Base-by-base conservation (phyloP, 2,888 invertebrate species). In the Stomorhina lunata region DNA sequence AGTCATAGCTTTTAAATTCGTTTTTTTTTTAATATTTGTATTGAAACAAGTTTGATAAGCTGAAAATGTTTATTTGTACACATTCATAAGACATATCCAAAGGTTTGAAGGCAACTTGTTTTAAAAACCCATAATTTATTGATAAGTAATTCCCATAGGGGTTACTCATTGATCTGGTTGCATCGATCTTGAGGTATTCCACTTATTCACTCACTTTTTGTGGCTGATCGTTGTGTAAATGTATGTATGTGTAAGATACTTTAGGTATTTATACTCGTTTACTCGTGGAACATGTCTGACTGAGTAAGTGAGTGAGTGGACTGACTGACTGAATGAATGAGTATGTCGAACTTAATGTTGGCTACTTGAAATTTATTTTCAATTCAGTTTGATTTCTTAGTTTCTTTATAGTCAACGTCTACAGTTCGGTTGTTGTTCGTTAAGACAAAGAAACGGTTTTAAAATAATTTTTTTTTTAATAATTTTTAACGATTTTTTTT, bases 361-460 rank as follows among this genome's bases (percentile, higher is more conserved):
- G 79, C 71, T 71, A 75, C 53, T 79, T 65, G 43, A 57, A n/a
- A n/a, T n/a, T 71, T 29, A 66, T 66, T 66, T 25, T 29, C 45
- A 71, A 79, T 71, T 82, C 66, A 82, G 82, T 83, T 63, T 73
- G 69, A 84, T 85, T 85, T 84, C 87, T 89, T 83, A 89, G 89
- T 89, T 88, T 86, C 86, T 87, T 86, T 86, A 78, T 84, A 86
- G 86, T 85, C 92, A 84, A 89, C 87, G 85, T 86, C 86, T 86
- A 86, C 88, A 86, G 86, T 88, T 85, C 88, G 87, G 86, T 86
- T 87, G 87, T 87, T 87, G 87, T 87, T 86, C 88, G 87, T 86
- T 84, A 82, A 84, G 68, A 68, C 66, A 73, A 80, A 80, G 66
- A 80, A 79, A 77, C 53, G 61, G 59, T 37, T 75, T 63, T 27